Conservation (phyloP, 2,113 vertebrate genomes). For the Paraplagusia blochii region DNA sequence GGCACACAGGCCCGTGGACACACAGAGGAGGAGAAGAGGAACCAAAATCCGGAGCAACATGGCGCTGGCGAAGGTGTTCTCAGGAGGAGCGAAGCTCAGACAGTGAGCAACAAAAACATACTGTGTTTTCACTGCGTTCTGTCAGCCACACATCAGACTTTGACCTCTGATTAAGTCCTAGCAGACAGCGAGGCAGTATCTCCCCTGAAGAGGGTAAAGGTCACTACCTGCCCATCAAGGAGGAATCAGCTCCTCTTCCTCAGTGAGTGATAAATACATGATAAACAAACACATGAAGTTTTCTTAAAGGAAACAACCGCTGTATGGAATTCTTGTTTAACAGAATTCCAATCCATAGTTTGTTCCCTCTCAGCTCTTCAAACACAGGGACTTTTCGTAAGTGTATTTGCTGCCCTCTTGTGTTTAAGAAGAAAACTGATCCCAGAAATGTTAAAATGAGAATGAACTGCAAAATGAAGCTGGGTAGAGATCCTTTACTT, state of each 20-base stretch:
- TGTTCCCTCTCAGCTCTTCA: no score
- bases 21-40: slow-evolving; percentile 71
- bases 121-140: slow-evolving; percentile 30
- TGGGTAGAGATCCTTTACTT: no score
- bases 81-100: slow-evolving; percentile 35
- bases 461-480: no score
- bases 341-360: no score
- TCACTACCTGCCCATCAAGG: slow-evolving; percentile 49
- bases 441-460: neutral
- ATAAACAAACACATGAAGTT: slow-evolving; percentile 12
- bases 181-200: slow-evolving; percentile 69
- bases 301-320: neutral
- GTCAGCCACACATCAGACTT: slow-evolving; percentile 64
- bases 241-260: slow-evolving; percentile 18
- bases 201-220: slow-evolving; percentile 60
- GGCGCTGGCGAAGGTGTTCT: slow-evolving; percentile 27
- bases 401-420: slow-evolving; percentile 56
- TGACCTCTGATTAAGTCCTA: slow-evolving; percentile 70
- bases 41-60: slow-evolving; percentile 56
- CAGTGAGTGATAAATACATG: slow-evolving; percentile 14
- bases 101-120: slow-evolving; percentile 38
- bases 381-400: neutral
- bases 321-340: no score
- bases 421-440: slow-evolving; percentile 17
- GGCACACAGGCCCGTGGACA: slow-evolving; percentile 54